A percentile compares a stretch with the other conserved stretches of the same genome.
Conservation (phyloP, 2,797 vertebrate genomes). For the Scleropages formosus region DNA sequence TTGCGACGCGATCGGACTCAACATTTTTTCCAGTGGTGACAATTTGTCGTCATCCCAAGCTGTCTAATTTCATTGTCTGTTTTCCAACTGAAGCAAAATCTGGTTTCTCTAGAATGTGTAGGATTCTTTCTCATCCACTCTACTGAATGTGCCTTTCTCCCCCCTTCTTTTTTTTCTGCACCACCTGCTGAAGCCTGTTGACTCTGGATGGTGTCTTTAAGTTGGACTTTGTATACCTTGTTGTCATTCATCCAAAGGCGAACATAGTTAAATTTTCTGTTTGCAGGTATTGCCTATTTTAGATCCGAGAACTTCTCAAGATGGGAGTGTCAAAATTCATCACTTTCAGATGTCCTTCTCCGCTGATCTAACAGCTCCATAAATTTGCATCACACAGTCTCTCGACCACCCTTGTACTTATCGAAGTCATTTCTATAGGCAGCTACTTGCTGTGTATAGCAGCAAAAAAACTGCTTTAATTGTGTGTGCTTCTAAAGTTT, state of each 20-base stretch:
- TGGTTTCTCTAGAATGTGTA: neutral
- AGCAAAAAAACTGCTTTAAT: too few relatives aligned
- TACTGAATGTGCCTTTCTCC: neutral
- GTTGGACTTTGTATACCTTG: constrained; percentile 7
- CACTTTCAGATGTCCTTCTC: too few relatives aligned
- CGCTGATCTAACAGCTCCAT: too few relatives aligned
- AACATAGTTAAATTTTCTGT: neutral
- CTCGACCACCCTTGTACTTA: too few relatives aligned
- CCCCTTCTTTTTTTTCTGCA: neutral
- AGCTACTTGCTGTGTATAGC: too few relatives aligned
- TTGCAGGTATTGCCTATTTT: neutral
- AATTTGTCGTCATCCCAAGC: too few relatives aligned
- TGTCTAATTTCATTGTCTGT: neutral
- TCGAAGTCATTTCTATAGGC: too few relatives aligned
- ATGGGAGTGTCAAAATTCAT: too few relatives aligned
- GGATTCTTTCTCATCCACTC: neutral
- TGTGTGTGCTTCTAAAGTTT: too few relatives aligned
- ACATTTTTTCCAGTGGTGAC: too few relatives aligned
- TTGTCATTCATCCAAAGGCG: constrained; percentile 21
- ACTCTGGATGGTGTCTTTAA: constrained; percentile 29
- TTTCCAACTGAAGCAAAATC: neutral
- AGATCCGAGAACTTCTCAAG: neutral
- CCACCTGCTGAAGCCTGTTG: constrained; percentile 32
- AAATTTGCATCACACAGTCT: too few relatives aligned
- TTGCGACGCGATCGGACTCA: too few relatives aligned